Evolutionary conservation across 2,113 vertebrate genomes (phyloP).

Genomic region (Malurus alboscapulatus): DNA sequence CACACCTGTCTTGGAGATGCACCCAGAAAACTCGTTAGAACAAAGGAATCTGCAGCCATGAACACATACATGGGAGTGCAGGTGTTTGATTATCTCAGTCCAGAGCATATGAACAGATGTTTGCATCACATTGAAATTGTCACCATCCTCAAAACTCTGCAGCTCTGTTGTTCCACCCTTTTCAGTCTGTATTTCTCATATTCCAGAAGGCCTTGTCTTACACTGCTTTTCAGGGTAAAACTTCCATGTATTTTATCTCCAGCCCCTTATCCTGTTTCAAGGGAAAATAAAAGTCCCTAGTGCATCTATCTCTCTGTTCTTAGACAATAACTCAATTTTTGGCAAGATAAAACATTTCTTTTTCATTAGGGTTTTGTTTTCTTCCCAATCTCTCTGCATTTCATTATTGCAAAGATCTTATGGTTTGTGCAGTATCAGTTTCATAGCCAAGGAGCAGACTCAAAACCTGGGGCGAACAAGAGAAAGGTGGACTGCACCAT

Average conservation of each 20-base stretch:
- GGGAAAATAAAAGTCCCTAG: not conserved
- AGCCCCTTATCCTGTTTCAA: not conserved
- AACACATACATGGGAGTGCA: not conserved
- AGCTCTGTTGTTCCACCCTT: not conserved
- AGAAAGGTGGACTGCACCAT: not conserved
- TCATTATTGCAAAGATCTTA: accelerated
- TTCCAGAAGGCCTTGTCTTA: conserved; percentile 2
- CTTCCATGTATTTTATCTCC: not conserved
- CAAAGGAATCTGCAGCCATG: not conserved
- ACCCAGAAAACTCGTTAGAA: not conserved
- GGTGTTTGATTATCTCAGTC: conserved; percentile 11
- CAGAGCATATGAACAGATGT: conserved; percentile 46
- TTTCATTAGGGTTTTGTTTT: not conserved
- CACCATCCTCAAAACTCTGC: conserved; percentile 12
- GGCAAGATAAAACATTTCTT: not conserved
- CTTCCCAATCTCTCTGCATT: not conserved
- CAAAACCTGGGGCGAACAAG: not conserved
- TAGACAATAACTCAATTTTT: not conserved
- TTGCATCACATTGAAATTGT: conserved; percentile 26
- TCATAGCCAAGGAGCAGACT: not conserved
- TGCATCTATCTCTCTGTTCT: not conserved
- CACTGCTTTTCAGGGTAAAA: not conserved
- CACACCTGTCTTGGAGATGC: not conserved
- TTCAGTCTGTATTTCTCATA: not conserved
- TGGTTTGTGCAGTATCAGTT: not conserved